Percentiles rank a stretch among this genome's conserved stretches.
These are phyloP conservation scores for Gavialis gangeticus DNA, from an alignment of 2,113 vertebrate species.

Conservation along the genomic window DNA sequence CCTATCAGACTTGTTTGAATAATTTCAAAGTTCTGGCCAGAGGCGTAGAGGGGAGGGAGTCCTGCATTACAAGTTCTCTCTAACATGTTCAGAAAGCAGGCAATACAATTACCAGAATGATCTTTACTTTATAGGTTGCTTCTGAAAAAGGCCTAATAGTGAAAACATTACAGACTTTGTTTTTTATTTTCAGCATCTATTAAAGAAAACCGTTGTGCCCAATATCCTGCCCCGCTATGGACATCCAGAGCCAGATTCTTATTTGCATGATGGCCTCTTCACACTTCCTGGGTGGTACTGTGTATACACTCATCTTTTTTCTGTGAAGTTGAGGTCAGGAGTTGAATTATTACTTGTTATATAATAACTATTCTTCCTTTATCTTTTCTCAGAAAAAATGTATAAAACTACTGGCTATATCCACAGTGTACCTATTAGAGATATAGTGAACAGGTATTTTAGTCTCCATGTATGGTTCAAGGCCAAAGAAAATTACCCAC, in stretches of 20 bases:
- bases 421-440: constrained; percentile 31
- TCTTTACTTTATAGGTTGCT: constrained; percentile 29
- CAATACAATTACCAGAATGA: constrained; percentile 49
- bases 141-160: constrained; percentile 40
- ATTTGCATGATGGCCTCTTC: background rate
- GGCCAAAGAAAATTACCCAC: constrained; percentile 68
- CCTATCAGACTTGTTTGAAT: background rate
- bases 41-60: background rate
- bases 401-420: constrained; percentile 11
- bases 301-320: background rate
- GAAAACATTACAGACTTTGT: constrained; percentile 20
- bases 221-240: constrained; percentile 44
- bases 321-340: background rate
- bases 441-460: constrained; percentile 30
- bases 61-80: constrained; percentile 11
- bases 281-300: background rate
- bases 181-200: constrained; percentile 25
- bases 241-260: constrained; percentile 14
- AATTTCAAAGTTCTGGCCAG: background rate
- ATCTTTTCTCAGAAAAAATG: constrained; percentile 21
- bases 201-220: constrained; percentile 41
- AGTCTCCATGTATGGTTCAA: constrained; percentile 37
- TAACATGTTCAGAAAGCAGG: constrained; percentile 12
- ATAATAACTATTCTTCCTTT: constrained; percentile 34
- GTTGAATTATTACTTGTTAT: background rate